Percentiles rank a stretch among this genome's conserved stretches.
These are phyloP conservation scores for Ameiurus melas DNA, from an alignment of 2,113 vertebrate genomes.

Conservation along the genomic window DNA sequence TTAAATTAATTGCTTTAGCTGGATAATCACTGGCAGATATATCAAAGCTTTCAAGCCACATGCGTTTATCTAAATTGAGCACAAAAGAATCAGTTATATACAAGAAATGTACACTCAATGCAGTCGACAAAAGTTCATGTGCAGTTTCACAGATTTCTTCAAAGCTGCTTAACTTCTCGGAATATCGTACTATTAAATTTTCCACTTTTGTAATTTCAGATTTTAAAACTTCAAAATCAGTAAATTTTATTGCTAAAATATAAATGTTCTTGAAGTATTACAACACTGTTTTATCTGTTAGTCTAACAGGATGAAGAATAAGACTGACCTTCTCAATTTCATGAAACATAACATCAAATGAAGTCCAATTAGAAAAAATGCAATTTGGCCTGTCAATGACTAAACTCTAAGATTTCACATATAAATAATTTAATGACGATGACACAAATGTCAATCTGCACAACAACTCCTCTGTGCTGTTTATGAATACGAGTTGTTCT, in stretches of 20 bases:
- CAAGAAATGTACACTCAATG: rapidly evolving
- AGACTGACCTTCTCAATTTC: not conserved
- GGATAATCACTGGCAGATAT: rapidly evolving
- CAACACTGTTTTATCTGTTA: not conserved
- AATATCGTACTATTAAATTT: rapidly evolving
- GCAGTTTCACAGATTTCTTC: not conserved
- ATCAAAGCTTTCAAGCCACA: not conserved
- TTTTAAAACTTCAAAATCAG: not conserved
- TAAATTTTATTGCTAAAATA: not conserved
- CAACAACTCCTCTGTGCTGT: not conserved
- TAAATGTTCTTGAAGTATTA: constrained; percentile 12
- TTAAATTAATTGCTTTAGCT: not conserved
- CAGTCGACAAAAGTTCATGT: not conserved
- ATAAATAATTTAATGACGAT: not conserved
- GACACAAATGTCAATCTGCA: constrained; percentile 25
- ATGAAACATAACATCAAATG: constrained; percentile 4
- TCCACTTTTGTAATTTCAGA: not conserved
- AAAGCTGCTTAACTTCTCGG: not conserved
- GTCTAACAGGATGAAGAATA: rapidly evolving
- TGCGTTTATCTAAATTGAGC: not conserved
- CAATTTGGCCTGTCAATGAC: not conserved
- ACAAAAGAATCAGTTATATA: not conserved
- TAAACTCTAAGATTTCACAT: not conserved
- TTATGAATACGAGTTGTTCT: not conserved
- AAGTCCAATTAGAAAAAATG: constrained; percentile 13